Base-by-base conservation (phyloP, 2,797 vertebrate genomes). In the Lerista edwardsae region DNA sequence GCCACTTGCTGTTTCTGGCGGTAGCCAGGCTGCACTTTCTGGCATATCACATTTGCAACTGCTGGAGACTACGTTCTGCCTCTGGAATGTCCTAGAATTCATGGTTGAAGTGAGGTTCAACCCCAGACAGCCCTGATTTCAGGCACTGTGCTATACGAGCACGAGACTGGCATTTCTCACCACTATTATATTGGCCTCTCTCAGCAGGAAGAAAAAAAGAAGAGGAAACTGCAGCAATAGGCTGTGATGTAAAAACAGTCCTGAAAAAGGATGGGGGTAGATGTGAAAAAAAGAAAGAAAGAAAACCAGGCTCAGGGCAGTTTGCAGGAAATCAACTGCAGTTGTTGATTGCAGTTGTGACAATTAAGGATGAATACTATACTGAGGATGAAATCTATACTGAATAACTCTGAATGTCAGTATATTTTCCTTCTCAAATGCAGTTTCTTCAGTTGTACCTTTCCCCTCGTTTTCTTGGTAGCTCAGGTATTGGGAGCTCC, bases 381-480 rank as follows among this genome's bases (percentile, higher is more conserved):
- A 14, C 14, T 51, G 47, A 51, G 14, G 25, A 34, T n/a, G n/a
- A n/a, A 75, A 69, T 1, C 15, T 6, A 1, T n/a, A 47, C 14
- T 21, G 1, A 80, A 80, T 11, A 76, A 59, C 12, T 47, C 0
- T 3, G 44, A 81, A 62, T 69, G 62, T 21, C 19, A 11, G 0
- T 21, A n/a, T 76, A 31, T n/a, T 62, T 83, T 81, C 82, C 80
- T 11, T 57, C 86, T 19, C 71, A 74, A 85, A 74, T 34, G 3
- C 29, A 23, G 1, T 31, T 31, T 79, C 29, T 80, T 7, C 47
- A 41, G 47, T 39, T 76, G 34, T 51, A 25, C 34, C 51, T 19
- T 41, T 83, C 6, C 29, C 64, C 29, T n/a, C 36, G 84, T 78
- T 73, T 88, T 7, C 64, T 83, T 83, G 47, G 75, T 1, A 41